These are phyloP conservation scores for Oligia fasciuncula DNA, from an alignment of 2,888 invertebrate genomes.

Conservation along the genomic window DNA sequence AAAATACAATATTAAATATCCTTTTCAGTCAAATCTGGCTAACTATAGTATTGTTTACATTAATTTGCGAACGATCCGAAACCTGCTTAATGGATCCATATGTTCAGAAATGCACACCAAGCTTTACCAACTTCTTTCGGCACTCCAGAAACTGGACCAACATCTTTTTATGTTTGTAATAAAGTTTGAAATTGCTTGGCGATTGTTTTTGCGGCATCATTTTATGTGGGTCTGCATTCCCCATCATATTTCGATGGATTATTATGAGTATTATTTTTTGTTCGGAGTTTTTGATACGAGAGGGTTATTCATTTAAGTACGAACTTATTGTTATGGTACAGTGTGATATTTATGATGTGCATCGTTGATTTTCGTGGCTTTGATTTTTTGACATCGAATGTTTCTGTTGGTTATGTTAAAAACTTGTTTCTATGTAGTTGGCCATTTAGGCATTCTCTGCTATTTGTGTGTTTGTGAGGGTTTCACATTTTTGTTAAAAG, in stretches of 20 bases:
- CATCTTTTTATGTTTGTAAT: neutral
- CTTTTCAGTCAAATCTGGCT: constrained; percentile 53
- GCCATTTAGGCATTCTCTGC: neutral
- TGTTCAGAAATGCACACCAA: constrained; percentile 68
- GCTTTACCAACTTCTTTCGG: constrained; percentile 4
- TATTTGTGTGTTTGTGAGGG: neutral
- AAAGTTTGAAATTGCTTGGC: constrained; percentile 27
- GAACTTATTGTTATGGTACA: constrained; percentile 60
- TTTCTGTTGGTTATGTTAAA: constrained; percentile 9
- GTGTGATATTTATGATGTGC: constrained; percentile 63
- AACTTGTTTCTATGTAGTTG: neutral
- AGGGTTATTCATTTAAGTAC: constrained; percentile 54
- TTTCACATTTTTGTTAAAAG: neutral
- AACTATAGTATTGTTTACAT: constrained; percentile 67
- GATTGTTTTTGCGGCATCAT: neutral
- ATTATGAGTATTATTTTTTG: constrained; percentile 64
- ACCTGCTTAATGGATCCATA: constrained; percentile 70
- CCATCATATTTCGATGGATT: constrained; percentile 63
- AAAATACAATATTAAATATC: constrained; percentile 43
- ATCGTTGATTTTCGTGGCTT: constrained; percentile 56
- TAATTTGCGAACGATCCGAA: constrained; percentile 67
- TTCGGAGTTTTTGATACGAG: constrained; percentile 50
- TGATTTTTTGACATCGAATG: constrained; percentile 30
- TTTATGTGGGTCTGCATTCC: constrained; percentile 37
- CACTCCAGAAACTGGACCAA: neutral